Percentiles rank a stretch among this genome's conserved stretches.
phyloP scores from a whole-genome alignment of 2,797 vertebrate genomes.

The Saxicola maurus region DNA sequence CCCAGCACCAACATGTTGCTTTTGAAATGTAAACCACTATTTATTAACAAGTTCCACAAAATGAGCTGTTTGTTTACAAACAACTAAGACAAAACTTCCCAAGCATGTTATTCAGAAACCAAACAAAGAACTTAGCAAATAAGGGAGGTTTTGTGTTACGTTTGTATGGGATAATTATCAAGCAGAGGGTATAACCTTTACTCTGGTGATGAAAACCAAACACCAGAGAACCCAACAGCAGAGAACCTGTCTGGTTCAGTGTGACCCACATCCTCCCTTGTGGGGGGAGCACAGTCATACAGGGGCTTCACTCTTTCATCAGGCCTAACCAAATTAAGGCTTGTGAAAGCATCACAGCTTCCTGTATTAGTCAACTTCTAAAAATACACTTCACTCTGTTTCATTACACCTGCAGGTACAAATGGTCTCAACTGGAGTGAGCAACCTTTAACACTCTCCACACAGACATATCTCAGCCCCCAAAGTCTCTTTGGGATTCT shows the following conservation, averaged over 20 bases:
- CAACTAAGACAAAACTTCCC: background rate
- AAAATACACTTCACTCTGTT: background rate
- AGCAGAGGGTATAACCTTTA: background rate
- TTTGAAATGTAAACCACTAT: conserved; percentile 9
- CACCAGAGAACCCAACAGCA: background rate
- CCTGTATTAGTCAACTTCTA: background rate
- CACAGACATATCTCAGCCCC: background rate
- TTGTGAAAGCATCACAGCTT: background rate
- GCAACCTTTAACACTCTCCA: background rate
- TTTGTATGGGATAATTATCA: background rate
- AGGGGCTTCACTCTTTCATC: background rate
- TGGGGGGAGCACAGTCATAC: background rate
- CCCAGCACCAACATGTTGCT: background rate
- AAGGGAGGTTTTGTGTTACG: background rate
- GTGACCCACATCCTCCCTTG: background rate
- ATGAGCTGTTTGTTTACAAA: conserved; percentile 4
- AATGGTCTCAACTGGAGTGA: rapidly evolving
- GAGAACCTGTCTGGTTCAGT: background rate
- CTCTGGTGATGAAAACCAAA: background rate
- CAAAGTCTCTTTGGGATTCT: background rate
- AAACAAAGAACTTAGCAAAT: background rate
- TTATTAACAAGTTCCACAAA: conserved; percentile 23
- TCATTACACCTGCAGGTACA: background rate
- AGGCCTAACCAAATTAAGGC: background rate
- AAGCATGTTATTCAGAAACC: background rate